Percentiles rank a stretch among this genome's conserved stretches.
Conservation (phyloP, 2,888 invertebrate species). For the Stomorhina lunata region DNA sequence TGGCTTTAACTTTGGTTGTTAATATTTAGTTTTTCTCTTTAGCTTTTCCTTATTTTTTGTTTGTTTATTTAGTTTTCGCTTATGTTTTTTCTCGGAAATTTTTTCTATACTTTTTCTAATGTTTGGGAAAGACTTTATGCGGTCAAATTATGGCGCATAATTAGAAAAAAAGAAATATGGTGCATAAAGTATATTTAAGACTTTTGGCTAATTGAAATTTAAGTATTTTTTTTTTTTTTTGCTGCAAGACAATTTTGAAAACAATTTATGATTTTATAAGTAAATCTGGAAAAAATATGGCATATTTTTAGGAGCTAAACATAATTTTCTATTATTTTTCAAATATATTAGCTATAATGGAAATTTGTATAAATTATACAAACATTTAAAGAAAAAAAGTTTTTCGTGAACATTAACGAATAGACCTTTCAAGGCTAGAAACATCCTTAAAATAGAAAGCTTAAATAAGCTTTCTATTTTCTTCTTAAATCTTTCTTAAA, state of each 20-base stretch:
- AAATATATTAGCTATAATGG: too few relatives aligned
- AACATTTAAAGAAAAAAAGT: too few relatives aligned
- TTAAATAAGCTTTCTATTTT: background rate
- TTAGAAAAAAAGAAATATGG: background rate
- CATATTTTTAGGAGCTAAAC: background rate
- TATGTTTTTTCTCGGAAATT: background rate
- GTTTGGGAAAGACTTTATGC: background rate
- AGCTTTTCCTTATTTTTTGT: conserved; percentile 3
- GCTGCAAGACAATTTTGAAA: too few relatives aligned
- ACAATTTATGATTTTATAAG: background rate
- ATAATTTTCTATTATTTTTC: background rate
- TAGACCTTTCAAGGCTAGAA: too few relatives aligned
- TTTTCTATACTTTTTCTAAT: background rate
- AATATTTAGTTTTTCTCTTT: conserved; percentile 25
- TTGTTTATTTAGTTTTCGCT: conserved; percentile 10
- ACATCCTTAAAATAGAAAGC: too few relatives aligned
- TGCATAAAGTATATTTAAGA: conserved; percentile 15
- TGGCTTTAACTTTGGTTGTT: conserved; percentile 45
- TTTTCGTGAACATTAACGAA: too few relatives aligned
- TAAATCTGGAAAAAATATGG: background rate
- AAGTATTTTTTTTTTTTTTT: background rate
- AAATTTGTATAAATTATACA: too few relatives aligned
- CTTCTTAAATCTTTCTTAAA: background rate
- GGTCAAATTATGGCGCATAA: background rate
- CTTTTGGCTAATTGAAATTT: conserved; percentile 11